Conservation (phyloP, 2,888 invertebrate species). For the Polyommatus iphigenia region DNA sequence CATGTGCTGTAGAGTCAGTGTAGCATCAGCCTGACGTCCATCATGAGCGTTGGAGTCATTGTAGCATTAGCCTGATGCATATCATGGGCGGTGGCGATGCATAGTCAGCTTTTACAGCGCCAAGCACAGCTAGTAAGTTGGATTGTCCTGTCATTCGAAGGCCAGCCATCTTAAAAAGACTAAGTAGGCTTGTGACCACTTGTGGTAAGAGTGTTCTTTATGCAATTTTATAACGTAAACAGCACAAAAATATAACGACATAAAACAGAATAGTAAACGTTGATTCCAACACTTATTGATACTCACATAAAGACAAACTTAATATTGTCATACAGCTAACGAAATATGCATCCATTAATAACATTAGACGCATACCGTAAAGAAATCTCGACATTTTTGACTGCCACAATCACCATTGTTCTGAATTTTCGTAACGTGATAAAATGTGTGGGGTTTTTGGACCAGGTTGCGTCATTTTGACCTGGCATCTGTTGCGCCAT, state of each 20-base stretch:
- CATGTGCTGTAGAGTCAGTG: not conserved
- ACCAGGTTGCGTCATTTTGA: slow-evolving; percentile 20
- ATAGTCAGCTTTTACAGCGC: not conserved
- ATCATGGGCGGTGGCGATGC: not conserved
- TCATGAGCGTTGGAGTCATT: too few species aligned
- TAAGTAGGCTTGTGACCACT: not conserved
- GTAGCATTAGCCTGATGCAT: not conserved
- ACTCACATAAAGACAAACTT: not conserved
- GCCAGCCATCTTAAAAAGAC: too few species aligned
- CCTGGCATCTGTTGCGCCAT: slow-evolving; percentile 7
- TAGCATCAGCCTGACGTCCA: too few species aligned
- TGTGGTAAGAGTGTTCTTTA: not conserved
- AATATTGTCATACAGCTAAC: not conserved
- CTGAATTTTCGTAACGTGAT: slow-evolving; percentile 18
- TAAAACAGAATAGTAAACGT: not conserved
- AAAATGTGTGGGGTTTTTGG: slow-evolving; percentile 12
- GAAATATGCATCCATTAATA: not conserved
- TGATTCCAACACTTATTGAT: not conserved
- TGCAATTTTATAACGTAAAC: not conserved
- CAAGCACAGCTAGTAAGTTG: not conserved
- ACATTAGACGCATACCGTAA: not conserved
- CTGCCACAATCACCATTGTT: slow-evolving; percentile 20
- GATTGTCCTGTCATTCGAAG: not conserved
- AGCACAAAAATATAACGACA: not conserved
- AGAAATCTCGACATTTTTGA: slow-evolving; percentile 20